These are phyloP conservation scores for Suricata suricatta DNA, from an alignment of 2,113 vertebrate genomes.

Conservation along the genomic window DNA sequence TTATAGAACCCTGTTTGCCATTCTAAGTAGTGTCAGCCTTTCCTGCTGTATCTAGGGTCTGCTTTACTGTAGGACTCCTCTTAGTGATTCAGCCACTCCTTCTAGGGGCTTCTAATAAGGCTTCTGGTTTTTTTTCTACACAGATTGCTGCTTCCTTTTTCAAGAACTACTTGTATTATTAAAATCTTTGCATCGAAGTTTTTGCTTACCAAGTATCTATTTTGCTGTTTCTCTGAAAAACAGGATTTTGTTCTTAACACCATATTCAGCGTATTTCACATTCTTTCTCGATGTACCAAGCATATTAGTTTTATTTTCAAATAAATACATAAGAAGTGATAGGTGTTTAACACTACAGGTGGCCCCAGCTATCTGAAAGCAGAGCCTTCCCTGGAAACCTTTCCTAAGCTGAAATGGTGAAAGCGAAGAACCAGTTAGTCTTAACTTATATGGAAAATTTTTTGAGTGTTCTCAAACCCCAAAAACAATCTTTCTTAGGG, in stretches of 20 bases:
- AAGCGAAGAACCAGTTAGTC: not conserved
- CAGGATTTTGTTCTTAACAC: not conserved
- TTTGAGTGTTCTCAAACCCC: not conserved
- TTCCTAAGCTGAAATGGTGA: not conserved
- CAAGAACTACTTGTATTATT: not conserved
- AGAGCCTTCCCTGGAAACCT: not conserved
- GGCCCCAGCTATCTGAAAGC: not conserved
- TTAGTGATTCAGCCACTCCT: not conserved
- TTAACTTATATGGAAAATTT: not conserved
- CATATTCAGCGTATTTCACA: not conserved
- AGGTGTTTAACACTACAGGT: not conserved
- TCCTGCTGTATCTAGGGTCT: not conserved
- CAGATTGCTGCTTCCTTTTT: not conserved
- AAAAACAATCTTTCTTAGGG: not conserved
- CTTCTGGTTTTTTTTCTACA: not conserved
- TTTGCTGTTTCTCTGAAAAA: conserved; percentile 1
- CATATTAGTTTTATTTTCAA: not conserved
- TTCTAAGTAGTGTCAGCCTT: not conserved
- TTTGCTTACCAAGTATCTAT: not conserved
- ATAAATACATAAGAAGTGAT: not conserved
- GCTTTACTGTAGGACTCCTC: not conserved
- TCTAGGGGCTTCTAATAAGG: not conserved
- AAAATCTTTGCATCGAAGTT: not conserved
- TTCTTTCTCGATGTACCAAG: not conserved
- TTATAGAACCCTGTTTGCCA: not conserved